Evolutionary conservation across 1,140 invertebrate species (phyloP).

Genomic region (Aphelenchoides besseyi): DNA sequence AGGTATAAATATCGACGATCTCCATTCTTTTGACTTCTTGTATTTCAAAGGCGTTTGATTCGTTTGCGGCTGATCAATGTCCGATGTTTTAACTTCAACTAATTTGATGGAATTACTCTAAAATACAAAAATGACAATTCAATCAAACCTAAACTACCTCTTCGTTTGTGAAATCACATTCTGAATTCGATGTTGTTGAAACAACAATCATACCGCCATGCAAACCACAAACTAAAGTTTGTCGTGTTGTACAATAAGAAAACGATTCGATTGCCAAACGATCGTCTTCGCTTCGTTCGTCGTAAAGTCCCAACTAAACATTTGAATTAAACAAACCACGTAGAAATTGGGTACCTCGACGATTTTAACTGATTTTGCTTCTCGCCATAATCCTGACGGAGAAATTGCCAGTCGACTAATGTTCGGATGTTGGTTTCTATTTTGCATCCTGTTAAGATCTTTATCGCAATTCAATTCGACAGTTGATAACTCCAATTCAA

Average conservation of each 20-base stretch:
- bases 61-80: background rate
- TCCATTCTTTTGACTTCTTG: background rate
- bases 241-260: background rate
- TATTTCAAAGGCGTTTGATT: background rate
- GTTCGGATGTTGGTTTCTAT: background rate
- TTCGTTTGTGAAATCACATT: background rate
- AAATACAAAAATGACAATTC: too few relatives aligned
- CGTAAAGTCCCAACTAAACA: slow-evolving; percentile 18
- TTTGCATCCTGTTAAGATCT: background rate
- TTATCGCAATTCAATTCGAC: background rate
- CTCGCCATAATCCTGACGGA: background rate
- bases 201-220: slow-evolving; percentile 12
- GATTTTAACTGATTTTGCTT: background rate
- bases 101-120: background rate
- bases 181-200: background rate
- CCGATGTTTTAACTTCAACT: background rate
- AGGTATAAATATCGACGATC: background rate
- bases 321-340: background rate
- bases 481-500: background rate
- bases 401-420: background rate
- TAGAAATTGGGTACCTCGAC: background rate
- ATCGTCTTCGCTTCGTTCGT: slow-evolving; percentile 18
- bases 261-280: background rate
- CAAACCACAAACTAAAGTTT: background rate
- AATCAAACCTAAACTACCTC: too few relatives aligned